phyloP scores from a whole-genome alignment of 2,888 invertebrate genomes.

The Drosophila ustulata region DNA sequence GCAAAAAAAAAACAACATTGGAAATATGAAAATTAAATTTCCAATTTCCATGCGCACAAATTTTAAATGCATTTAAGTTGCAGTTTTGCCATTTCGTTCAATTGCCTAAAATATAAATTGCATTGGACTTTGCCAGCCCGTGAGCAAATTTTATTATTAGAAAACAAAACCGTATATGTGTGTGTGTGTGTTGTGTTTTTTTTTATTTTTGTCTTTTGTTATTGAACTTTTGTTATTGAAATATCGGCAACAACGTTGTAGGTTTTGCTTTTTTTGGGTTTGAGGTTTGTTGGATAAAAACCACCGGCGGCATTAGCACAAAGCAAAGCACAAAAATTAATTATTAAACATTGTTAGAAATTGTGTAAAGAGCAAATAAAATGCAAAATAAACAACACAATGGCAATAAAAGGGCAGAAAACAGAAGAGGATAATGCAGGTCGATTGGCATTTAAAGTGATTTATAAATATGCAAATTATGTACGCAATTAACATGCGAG shows the following conservation, averaged over 20 bases:
- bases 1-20: constrained; percentile 4
- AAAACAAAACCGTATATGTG: constrained; percentile 52
- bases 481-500: constrained; percentile 32
- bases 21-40: constrained; percentile 50
- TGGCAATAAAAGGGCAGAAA: constrained; percentile 12
- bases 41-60: constrained; percentile 42
- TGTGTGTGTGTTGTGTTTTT: background rate
- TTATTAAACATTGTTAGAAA: constrained; percentile 63
- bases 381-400: constrained; percentile 35
- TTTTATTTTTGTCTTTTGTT: constrained; percentile 31
- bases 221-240: constrained; percentile 52
- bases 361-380: constrained; percentile 53
- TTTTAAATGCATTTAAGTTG: constrained; percentile 53
- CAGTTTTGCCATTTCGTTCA: constrained; percentile 44
- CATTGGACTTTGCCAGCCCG: constrained; percentile 44
- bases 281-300: constrained; percentile 16
- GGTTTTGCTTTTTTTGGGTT: constrained; percentile 31
- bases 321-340: constrained; percentile 72
- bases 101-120: constrained; percentile 67
- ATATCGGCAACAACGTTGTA: constrained; percentile 7
- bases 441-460: constrained; percentile 60
- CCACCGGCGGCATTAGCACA: constrained; percentile 67
- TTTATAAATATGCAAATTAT: constrained; percentile 65
- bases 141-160: constrained; percentile 67
- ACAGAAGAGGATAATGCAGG: constrained; percentile 2